These are phyloP conservation scores for Acanthococcus lagerstroemiae DNA, from an alignment of 2,888 invertebrate genomes.

Conservation along the genomic window DNA sequence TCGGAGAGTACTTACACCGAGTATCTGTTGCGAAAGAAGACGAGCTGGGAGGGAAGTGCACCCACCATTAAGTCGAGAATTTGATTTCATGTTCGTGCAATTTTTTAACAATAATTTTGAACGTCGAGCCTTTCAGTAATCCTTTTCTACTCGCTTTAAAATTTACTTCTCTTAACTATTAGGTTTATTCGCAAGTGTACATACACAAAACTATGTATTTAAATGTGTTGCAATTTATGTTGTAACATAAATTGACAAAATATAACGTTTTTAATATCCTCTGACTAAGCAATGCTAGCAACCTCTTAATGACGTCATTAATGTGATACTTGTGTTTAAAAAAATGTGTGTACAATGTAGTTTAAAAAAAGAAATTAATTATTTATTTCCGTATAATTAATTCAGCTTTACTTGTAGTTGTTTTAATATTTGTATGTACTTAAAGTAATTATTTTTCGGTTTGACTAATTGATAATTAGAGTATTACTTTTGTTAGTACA, in stretches of 20 bases:
- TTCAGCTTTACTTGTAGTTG: not conserved
- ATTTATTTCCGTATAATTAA: conserved; percentile 9
- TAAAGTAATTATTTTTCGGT: not conserved
- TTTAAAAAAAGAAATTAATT: conserved; percentile 7
- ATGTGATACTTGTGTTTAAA: conserved; percentile 28
- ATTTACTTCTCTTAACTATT: not conserved
- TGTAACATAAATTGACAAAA: too few species aligned
- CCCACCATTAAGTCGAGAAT: not conserved
- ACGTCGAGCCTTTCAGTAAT: not conserved
- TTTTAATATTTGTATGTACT: conserved; percentile 1
- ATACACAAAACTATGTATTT: not conserved
- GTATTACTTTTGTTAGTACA: not conserved
- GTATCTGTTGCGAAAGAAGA: too few species aligned
- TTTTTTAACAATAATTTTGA: not conserved
- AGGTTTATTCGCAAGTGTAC: not conserved
- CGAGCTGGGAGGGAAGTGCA: too few species aligned
- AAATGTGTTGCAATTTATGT: not conserved
- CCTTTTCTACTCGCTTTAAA: not conserved
- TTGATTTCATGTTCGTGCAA: not conserved
- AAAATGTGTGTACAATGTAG: conserved; percentile 22
- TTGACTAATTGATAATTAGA: not conserved
- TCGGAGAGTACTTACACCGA: too few species aligned
- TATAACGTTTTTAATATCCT: not conserved
- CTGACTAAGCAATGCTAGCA: conserved; percentile 24
- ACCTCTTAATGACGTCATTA: conserved; percentile 24